Evolutionary conservation across 2,797 vertebrate species (phyloP).

Genomic region (Falco rusticolus): DNA sequence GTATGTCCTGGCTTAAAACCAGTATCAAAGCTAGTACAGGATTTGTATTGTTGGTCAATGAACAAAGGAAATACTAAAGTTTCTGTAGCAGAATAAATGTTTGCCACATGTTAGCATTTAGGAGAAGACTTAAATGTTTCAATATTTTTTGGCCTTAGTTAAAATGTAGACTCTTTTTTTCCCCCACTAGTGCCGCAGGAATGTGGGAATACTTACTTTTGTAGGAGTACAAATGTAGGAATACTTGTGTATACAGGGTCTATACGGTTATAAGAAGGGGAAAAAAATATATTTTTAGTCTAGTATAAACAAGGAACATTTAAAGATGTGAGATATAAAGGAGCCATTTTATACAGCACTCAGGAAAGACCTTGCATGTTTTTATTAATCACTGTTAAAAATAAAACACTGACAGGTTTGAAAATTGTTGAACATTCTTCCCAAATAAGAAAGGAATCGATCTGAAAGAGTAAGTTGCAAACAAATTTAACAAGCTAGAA

Average conservation of each 20-base stretch:
- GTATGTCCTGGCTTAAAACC: slow-evolving; percentile 8
- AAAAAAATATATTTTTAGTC: not conserved
- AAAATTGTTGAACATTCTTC: not conserved
- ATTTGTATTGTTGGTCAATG: not conserved
- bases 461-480: not conserved
- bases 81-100: slow-evolving; percentile 6
- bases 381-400: slow-evolving; percentile 23
- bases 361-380: not conserved
- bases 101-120: slow-evolving; percentile 23
- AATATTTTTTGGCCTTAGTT: not conserved
- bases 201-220: not conserved
- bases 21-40: not conserved
- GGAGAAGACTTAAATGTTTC: slow-evolving; percentile 11
- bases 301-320: not conserved
- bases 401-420: not conserved
- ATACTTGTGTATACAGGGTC: not conserved
- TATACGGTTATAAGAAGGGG: not conserved
- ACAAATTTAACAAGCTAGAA: not conserved
- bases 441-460: not conserved
- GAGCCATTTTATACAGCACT: not conserved
- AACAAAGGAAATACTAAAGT: slow-evolving; percentile 10
- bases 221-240: not conserved
- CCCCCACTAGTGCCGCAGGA: not conserved
- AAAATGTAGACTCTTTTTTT: not conserved
- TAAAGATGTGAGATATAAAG: not conserved